Evolutionary conservation across 2,113 vertebrate species (phyloP).

Genomic region (Mastomys natalensis): DNA sequence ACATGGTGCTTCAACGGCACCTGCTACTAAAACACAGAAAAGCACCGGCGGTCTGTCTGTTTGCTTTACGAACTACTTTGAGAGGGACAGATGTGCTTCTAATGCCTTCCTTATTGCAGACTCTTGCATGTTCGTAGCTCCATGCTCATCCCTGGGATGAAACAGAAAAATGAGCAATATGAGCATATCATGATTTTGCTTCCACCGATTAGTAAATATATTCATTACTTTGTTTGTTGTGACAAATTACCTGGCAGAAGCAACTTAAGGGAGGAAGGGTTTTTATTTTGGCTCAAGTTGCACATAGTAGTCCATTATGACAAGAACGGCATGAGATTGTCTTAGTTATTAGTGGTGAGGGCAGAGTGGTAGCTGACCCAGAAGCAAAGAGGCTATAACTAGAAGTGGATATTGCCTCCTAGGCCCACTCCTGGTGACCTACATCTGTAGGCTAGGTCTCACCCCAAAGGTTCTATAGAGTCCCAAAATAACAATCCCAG

Average conservation of each 20-base stretch:
- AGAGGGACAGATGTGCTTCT: conserved; percentile 8
- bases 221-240: background rate
- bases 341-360: background rate
- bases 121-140: background rate
- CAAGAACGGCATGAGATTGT: background rate
- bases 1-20: background rate
- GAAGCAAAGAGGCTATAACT: background rate
- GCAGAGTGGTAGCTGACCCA: background rate
- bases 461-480: background rate
- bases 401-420: background rate
- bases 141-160: background rate
- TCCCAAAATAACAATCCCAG: background rate
- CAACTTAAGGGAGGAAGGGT: background rate
- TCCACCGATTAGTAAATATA: background rate
- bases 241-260: background rate
- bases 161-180: background rate
- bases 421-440: background rate
- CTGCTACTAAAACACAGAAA: background rate
- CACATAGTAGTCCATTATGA: background rate
- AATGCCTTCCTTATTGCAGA: background rate
- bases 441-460: background rate
- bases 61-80: conserved; percentile 37
- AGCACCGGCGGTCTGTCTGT: background rate
- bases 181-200: background rate
- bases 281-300: background rate